Conservation (phyloP, 1,140 invertebrate genomes). For the Drosophila setifemur region DNA sequence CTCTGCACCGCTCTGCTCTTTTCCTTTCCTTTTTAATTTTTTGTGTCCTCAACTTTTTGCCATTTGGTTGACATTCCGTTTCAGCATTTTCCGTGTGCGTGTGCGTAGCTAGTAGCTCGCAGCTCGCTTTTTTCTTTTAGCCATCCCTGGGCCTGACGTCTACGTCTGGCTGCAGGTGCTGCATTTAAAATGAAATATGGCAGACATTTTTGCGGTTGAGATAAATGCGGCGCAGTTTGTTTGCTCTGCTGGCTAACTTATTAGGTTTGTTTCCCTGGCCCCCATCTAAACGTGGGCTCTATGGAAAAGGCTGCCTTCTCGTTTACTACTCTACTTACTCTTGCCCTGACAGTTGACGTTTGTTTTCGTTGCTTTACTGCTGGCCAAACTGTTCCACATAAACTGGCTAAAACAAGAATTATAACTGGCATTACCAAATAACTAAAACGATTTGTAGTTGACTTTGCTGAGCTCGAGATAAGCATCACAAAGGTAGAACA, state of each 20-base stretch:
- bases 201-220: conserved; percentile 72
- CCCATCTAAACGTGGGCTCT: neutral
- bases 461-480: too few relatives aligned
- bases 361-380: neutral
- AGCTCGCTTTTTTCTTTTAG: conserved; percentile 9
- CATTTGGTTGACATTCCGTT: conserved; percentile 78
- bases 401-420: neutral
- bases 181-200: conserved; percentile 78
- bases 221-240: conserved; percentile 67
- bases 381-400: too few relatives aligned
- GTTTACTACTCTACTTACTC: neutral
- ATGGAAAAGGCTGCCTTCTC: neutral
- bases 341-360: conserved; percentile 5
- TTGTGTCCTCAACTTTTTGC: conserved; percentile 41
- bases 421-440: neutral
- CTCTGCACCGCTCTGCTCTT: neutral
- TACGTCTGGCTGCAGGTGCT: conserved; percentile 70
- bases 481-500: too few relatives aligned
- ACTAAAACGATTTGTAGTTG: too few relatives aligned
- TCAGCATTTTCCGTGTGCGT: conserved; percentile 42
- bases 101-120: conserved; percentile 25
- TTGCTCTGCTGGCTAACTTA: conserved; percentile 58
- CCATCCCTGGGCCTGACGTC: conserved; percentile 4
- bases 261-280: conserved; percentile 50
- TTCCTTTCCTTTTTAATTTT: conserved; percentile 19